A percentile compares a stretch with the other conserved stretches of the same genome.
phyloP scores from a whole-genome alignment of 2,797 vertebrate genomes.

The Neomorphus geoffroyi region DNA sequence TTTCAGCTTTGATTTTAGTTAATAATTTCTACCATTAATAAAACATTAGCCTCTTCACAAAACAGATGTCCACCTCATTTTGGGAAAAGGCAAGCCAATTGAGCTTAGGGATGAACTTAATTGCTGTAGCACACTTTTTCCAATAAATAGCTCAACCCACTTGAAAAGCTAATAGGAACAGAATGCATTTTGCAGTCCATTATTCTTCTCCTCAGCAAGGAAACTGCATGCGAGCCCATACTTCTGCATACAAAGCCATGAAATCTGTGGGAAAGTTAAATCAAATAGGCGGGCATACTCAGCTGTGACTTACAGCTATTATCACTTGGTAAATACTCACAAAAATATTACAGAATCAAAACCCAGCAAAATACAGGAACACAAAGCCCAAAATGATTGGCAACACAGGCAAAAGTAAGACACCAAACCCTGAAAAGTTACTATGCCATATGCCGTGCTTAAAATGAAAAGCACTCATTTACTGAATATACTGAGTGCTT shows the following conservation, averaged over 20 bases:
- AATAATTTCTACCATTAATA: slow-evolving; percentile 36
- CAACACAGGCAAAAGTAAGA: slow-evolving; percentile 12
- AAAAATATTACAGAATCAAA: slow-evolving; percentile 40
- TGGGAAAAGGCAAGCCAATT: slow-evolving; percentile 29
- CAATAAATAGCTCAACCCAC: slow-evolving; percentile 60
- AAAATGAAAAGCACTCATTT: slow-evolving; percentile 9
- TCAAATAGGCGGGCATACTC: slow-evolving; percentile 51
- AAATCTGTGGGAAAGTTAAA: slow-evolving; percentile 65
- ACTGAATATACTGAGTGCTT: not conserved
- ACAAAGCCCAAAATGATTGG: not conserved
- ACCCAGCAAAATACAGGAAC: not conserved
- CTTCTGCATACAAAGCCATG: slow-evolving; percentile 48
- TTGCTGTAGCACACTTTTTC: slow-evolving; percentile 44
- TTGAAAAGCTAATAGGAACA: slow-evolving; percentile 65
- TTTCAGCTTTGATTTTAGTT: slow-evolving; percentile 35
- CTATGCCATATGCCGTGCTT: not conserved
- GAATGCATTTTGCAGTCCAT: slow-evolving; percentile 56
- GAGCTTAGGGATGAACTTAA: slow-evolving; percentile 54
- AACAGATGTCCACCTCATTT: slow-evolving; percentile 36
- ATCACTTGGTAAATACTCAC: slow-evolving; percentile 51
- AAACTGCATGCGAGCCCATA: slow-evolving; percentile 44
- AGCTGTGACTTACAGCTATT: slow-evolving; percentile 60
- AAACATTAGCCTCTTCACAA: slow-evolving; percentile 24
- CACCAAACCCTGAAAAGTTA: not conserved
- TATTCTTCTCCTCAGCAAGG: slow-evolving; percentile 66